Evolutionary conservation across 2,797 vertebrate species (phyloP).

Genomic region (Lateolabrax maculatus): DNA sequence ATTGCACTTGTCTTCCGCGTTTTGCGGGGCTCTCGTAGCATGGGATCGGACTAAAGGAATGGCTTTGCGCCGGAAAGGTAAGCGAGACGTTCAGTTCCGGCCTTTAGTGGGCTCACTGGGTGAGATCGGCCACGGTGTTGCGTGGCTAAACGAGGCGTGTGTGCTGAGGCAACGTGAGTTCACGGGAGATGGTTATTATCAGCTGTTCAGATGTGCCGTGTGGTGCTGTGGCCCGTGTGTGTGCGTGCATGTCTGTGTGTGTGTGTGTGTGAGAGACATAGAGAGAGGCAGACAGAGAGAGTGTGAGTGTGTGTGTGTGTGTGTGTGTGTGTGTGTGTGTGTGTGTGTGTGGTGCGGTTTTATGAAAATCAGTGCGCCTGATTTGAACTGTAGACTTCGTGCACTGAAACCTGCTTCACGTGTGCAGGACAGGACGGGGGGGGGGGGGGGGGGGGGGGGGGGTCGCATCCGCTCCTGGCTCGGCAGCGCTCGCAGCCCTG

Average conservation of each 20-base stretch:
- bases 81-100: slow-evolving; percentile 70
- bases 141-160: slow-evolving; percentile 54
- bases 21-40: slow-evolving; percentile 66
- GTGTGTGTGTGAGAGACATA: background rate
- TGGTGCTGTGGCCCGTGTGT: slow-evolving; percentile 30
- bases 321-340: background rate
- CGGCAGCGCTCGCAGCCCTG: slow-evolving; percentile 55
- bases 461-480: no score
- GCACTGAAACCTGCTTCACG: slow-evolving; percentile 15
- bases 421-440: no score
- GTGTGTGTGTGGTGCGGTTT: slow-evolving; percentile 41
- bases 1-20: slow-evolving; percentile 72
- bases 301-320: background rate
- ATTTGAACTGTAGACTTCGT: slow-evolving; percentile 65
- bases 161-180: slow-evolving; percentile 69
- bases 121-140: slow-evolving; percentile 36
- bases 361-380: slow-evolving; percentile 48
- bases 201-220: slow-evolving; percentile 68
- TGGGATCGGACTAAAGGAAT: slow-evolving; percentile 83
- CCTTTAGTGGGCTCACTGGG: slow-evolving; percentile 57
- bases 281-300: background rate
- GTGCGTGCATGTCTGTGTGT: slow-evolving; percentile 13
- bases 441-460: no score
- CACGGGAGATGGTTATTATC: slow-evolving; percentile 70
- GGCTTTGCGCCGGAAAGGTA: slow-evolving; percentile 84